These are phyloP conservation scores for Frieseomelitta varia DNA, from an alignment of 1,140 invertebrate genomes.

Conservation along the genomic window DNA sequence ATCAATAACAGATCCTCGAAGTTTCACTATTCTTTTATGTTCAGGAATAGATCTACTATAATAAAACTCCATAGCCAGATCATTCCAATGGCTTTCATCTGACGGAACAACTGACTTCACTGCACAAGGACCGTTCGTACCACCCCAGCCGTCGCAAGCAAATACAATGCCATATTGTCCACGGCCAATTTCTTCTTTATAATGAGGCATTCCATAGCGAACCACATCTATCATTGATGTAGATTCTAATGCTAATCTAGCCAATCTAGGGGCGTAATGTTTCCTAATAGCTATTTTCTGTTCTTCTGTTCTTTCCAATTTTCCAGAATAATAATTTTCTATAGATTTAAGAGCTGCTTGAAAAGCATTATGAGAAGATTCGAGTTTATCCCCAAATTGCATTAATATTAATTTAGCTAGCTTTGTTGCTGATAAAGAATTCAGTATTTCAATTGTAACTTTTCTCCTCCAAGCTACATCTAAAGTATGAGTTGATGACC, in stretches of 20 bases:
- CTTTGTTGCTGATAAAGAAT: conserved; percentile 87
- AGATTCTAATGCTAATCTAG: conserved; percentile 92
- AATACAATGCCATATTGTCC: conserved; percentile 97
- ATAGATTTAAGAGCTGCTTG: conserved; percentile 86
- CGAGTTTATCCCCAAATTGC: conserved; percentile 87
- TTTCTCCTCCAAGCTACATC: conserved; percentile 89
- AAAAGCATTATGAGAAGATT: conserved; percentile 88
- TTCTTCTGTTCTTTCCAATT: conserved; percentile 92
- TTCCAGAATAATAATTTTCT: conserved; percentile 87
- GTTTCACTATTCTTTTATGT: conserved; percentile 91
- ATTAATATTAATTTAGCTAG: conserved; percentile 90
- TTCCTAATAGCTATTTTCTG: conserved; percentile 90
- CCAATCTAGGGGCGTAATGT: conserved; percentile 90
- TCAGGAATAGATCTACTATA: conserved; percentile 93
- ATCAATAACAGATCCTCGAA: conserved; percentile 93
- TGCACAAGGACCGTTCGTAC: conserved; percentile 87
- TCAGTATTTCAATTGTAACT: conserved; percentile 88
- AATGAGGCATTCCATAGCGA: conserved; percentile 89
- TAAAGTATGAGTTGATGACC: conserved; percentile 85
- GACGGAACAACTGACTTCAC: conserved; percentile 96
- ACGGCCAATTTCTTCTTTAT: conserved; percentile 92
- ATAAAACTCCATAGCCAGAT: conserved; percentile 96
- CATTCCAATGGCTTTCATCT: conserved; percentile 95
- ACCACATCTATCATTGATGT: conserved; percentile 91
- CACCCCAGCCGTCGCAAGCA: conserved; percentile 91